These are phyloP conservation scores for Montipora sp. DNA, from an alignment of 64 coral and sea anemone species.

Conservation along the genomic window DNA sequence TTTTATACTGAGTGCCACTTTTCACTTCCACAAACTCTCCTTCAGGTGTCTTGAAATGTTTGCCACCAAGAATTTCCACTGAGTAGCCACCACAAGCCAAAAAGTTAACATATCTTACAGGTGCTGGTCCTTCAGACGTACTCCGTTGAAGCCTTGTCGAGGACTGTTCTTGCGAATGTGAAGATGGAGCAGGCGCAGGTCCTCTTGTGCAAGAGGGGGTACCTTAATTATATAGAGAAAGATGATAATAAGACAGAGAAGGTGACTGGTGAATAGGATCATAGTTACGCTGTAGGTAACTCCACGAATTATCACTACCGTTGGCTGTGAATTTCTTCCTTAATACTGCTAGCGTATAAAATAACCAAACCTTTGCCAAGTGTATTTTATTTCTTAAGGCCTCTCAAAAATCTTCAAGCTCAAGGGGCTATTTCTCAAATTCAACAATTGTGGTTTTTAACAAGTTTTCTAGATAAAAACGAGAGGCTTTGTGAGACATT, in stretches of 20 bases:
- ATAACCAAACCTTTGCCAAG: too few species aligned
- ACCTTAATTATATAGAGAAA: not conserved
- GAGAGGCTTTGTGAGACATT: too few species aligned
- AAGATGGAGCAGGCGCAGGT: not conserved
- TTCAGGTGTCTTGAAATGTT: constrained; percentile 39
- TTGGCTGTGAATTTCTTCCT: too few species aligned
- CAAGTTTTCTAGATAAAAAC: too few species aligned
- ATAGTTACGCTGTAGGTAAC: not conserved
- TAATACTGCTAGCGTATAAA: too few species aligned
- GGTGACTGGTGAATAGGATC: not conserved
- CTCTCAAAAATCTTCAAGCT: too few species aligned
- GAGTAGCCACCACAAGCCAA: constrained; percentile 9
- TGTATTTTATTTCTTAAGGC: too few species aligned
- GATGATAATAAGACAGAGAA: too few species aligned
- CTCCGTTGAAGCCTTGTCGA: not conserved
- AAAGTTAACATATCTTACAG: constrained; percentile 16
- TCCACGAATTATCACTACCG: too few species aligned
- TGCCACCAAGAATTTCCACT: constrained; percentile 55
- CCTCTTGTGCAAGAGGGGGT: not conserved
- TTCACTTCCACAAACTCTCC: constrained; percentile 61
- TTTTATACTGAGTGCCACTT: constrained; percentile 52
- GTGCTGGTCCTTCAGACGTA: not conserved
- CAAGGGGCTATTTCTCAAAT: too few species aligned
- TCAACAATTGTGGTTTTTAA: too few species aligned
- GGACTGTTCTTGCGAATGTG: not conserved